A percentile compares a stretch with the other conserved stretches of the same genome.
phyloP scores from a whole-genome alignment of 2,113 vertebrate genomes.

The Nyctereutes procyonoides region DNA sequence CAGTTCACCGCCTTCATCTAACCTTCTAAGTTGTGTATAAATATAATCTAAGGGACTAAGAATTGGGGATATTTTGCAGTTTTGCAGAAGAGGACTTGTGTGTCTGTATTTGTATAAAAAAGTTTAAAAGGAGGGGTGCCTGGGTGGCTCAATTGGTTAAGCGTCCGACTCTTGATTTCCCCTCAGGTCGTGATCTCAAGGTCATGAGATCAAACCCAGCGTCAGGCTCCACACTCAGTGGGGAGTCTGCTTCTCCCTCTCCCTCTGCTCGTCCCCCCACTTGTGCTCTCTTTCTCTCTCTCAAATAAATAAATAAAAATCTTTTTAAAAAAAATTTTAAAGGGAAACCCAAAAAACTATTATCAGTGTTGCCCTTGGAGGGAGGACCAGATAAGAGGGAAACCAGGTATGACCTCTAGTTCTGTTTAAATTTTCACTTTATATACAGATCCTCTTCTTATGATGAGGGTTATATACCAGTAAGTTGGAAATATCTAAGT shows the following conservation, averaged over 20 bases:
- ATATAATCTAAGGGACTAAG: not conserved
- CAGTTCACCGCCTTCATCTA: not conserved
- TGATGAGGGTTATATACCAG: not conserved
- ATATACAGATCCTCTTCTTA: not conserved
- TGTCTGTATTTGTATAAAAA: not conserved
- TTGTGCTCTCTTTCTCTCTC: accelerated
- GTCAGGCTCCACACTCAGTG: not conserved
- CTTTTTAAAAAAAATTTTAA: not conserved
- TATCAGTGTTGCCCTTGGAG: not conserved
- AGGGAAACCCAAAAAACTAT: not conserved
- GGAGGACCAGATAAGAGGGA: not conserved
- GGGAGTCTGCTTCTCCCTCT: not conserved
- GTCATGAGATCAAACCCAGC: not conserved
- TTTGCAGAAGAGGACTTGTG: not conserved
- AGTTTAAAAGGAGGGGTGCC: not conserved
- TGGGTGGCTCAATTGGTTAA: not conserved
- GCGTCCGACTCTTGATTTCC: not conserved
- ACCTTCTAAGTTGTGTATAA: not conserved
- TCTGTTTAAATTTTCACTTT: not conserved
- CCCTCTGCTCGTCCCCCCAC: not conserved
- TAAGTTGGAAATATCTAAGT: not conserved
- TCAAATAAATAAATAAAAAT: not conserved
- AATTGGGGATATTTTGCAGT: not conserved
- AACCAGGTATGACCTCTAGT: not conserved
- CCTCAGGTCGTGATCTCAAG: not conserved